Evolutionary conservation across 2,888 invertebrate genomes (phyloP).

Genomic region (Electrophaes corylata): DNA sequence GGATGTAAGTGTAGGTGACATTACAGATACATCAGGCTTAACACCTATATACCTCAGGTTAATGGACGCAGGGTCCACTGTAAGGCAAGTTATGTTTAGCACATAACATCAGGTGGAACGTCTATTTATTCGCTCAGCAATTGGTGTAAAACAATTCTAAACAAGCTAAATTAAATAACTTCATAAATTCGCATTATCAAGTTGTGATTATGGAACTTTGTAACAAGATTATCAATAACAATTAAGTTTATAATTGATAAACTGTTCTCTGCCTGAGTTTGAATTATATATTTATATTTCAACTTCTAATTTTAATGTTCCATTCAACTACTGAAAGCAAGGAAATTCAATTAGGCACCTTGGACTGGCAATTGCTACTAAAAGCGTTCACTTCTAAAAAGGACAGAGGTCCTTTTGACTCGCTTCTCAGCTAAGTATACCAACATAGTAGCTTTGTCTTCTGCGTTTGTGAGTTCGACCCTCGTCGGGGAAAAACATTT

Average conservation of each 20-base stretch:
- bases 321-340: slow-evolving; percentile 20
- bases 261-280: slow-evolving; percentile 3
- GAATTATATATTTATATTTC: slow-evolving; percentile 16
- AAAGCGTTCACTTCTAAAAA: neutral
- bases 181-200: neutral
- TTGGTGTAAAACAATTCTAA: too few species aligned
- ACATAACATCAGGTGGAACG: too few species aligned
- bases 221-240: slow-evolving; percentile 5
- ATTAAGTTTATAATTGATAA: slow-evolving; percentile 10
- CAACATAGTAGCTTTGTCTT: too few species aligned
- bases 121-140: too few species aligned
- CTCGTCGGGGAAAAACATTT: too few species aligned
- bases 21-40: too few species aligned
- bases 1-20: too few species aligned
- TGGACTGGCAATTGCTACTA: neutral
- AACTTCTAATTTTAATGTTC: slow-evolving; percentile 30
- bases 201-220: neutral
- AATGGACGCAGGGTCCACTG: too few species aligned
- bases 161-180: neutral
- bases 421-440: too few species aligned
- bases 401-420: neutral
- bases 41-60: too few species aligned
- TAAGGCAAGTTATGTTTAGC: too few species aligned
- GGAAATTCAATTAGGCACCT: slow-evolving; percentile 39
- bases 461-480: too few species aligned